phyloP scores from a whole-genome alignment of 2,888 invertebrate species.

The Xestia xanthographa region DNA sequence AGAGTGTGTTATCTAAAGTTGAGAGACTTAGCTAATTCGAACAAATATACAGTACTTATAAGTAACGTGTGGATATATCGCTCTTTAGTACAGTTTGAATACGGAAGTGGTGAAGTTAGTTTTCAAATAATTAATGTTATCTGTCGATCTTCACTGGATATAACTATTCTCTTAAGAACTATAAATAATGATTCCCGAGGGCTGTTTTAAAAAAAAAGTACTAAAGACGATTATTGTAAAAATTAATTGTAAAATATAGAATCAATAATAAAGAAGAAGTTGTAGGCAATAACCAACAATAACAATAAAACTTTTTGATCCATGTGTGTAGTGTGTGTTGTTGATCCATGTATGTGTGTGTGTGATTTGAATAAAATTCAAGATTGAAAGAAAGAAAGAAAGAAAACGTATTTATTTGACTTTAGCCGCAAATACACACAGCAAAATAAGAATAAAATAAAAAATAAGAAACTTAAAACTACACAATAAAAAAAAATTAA shows the following conservation, averaged over 20 bases:
- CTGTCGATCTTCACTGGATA: background rate
- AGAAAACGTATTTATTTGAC: too few relatives aligned
- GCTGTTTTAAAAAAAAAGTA: background rate
- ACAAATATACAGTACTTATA: conserved; percentile 59
- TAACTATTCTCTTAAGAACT: background rate
- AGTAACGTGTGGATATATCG: conserved; percentile 47
- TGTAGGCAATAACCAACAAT: background rate
- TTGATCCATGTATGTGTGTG: background rate
- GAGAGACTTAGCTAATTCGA: conserved; percentile 67
- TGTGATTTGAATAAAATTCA: background rate
- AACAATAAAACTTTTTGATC: background rate
- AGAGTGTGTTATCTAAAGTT: conserved; percentile 74
- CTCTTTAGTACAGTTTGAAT: conserved; percentile 53
- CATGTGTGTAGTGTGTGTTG: too few relatives aligned
- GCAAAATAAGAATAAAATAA: too few relatives aligned
- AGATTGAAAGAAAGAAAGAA: too few relatives aligned
- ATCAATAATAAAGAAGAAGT: too few relatives aligned
- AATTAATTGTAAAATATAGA: too few relatives aligned
- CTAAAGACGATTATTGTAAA: background rate
- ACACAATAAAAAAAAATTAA: too few relatives aligned
- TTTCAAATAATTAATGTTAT: conserved; percentile 36
- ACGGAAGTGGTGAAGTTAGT: conserved; percentile 37
- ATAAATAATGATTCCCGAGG: background rate
- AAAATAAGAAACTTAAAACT: too few relatives aligned
- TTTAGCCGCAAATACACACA: too few relatives aligned